Evolutionary conservation across 2,888 invertebrate genomes (phyloP).

Genomic region (Drosophila mercatorum): DNA sequence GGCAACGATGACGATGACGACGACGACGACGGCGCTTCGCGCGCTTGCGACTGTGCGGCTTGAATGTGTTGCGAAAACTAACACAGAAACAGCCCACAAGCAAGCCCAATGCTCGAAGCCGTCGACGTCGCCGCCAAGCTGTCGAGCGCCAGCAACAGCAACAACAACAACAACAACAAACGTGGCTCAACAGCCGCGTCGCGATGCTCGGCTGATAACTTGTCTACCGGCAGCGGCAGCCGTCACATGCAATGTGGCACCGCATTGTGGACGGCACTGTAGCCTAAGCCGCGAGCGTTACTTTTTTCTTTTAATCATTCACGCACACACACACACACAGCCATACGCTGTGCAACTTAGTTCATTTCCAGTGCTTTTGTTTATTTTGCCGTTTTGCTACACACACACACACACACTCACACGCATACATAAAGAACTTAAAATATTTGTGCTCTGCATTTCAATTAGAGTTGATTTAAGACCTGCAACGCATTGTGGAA

Average conservation of each 20-base stretch:
- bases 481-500: conserved; percentile 13
- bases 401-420: conserved; percentile 1
- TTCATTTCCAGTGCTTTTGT: conserved; percentile 26
- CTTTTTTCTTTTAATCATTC: conserved; percentile 9
- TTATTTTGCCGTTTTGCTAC: conserved; percentile 7
- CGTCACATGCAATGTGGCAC: conserved; percentile 24
- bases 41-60: conserved; percentile 67
- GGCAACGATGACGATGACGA: conserved; percentile 14
- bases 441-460: conserved; percentile 24
- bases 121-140: conserved; percentile 39
- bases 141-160: conserved; percentile 25
- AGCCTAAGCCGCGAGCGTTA: conserved; percentile 38
- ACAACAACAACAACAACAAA: conserved; percentile 42
- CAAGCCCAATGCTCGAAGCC: conserved; percentile 51
- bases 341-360: background rate
- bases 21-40: conserved; percentile 4
- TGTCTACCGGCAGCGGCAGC: conserved; percentile 27
- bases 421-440: background rate
- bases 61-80: conserved; percentile 77
- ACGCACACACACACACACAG: background rate
- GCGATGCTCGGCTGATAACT: conserved; percentile 43
- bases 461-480: conserved; percentile 33
- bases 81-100: conserved; percentile 62
- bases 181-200: conserved; percentile 57
- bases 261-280: conserved; percentile 44